Evolutionary conservation across 2,888 invertebrate genomes (phyloP).

Genomic region (Cerastis rubricosa): DNA sequence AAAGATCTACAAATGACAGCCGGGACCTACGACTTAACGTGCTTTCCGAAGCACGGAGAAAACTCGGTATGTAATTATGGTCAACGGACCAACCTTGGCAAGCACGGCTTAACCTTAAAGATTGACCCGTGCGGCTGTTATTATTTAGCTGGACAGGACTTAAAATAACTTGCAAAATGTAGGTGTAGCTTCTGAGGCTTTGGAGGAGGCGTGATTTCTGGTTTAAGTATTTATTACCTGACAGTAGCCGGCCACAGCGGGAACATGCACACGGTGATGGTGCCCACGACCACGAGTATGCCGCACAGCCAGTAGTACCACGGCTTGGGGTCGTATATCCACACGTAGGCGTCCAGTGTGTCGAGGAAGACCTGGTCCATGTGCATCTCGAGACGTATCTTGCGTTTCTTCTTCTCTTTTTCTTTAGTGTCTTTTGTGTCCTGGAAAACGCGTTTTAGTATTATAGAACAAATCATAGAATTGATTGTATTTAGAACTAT

Average conservation of each 20-base stretch:
- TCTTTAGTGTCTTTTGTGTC: constrained; percentile 83
- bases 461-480: neutral
- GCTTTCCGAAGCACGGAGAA: too few relatives aligned
- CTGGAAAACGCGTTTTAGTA: constrained; percentile 62
- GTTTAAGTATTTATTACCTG: constrained; percentile 84
- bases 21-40: too few relatives aligned
- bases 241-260: constrained; percentile 99
- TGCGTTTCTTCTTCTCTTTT: constrained; percentile 94
- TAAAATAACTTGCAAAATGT: too few relatives aligned
- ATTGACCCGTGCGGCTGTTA: too few relatives aligned
- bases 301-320: constrained; percentile 98
- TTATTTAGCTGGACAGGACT: too few relatives aligned
- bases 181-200: too few relatives aligned
- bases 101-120: too few relatives aligned
- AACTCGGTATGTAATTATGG: too few relatives aligned
- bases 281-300: constrained; percentile 96
- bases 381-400: constrained; percentile 99
- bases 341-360: constrained; percentile 98
- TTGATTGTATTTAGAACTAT: too few relatives aligned
- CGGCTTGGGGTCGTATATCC: constrained; percentile 99
- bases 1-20: too few relatives aligned
- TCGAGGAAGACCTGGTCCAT: constrained; percentile 98
- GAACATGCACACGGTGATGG: constrained; percentile 98
- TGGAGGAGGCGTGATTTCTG: too few relatives aligned
- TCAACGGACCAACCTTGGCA: too few relatives aligned